Evolutionary conservation across 2,113 vertebrate species (phyloP), one percentile per base, ranked within the genome.

Genomic region (Todiramphus chloris): DNA sequence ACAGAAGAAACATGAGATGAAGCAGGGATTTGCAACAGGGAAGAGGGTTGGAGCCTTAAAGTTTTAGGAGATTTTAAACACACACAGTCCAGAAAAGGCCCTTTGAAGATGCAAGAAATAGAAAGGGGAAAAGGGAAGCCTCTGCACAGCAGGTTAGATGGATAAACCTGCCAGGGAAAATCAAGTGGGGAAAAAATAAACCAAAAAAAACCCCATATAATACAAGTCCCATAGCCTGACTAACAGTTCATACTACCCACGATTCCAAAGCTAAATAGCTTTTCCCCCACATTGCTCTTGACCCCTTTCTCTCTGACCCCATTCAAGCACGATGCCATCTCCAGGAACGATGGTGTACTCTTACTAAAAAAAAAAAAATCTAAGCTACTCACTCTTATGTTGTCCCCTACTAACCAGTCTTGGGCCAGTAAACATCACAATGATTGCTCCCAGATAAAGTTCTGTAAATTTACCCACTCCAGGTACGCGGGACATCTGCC

Each of bases 51-150:
- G 23, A 79, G 39, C 73, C 90, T 95, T 28, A n/a, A 89, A 90
- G n/a, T 92, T 96, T 84, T 25, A 91, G 95, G 80, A 89, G 35
- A 63, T 75, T 91, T 92, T 79, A 75, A 97, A 90, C 44, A 74
- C 30, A 51, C 6, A 79, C 46, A 68, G 74, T 82, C 20, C 88
- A 94, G 83, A 73, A 95, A 3, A 74, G 58, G 35, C 37, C 41
- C 76, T 88, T 12, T 94, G 87, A 80, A 93, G 62, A 88, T 55
- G 39, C 60, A 93, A 72, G 76, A 56, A 90, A 70, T 11, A 93
- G 30, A 67, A 93, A 79, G n/a, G 39, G 55, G 55, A 89, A 76
- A 64, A 59, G 33, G 64, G 68, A 82, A 95, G 35, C 62, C 19
- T 90, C 75, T 44, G n/a, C 8, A 1, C 93, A 66, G 69, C 83